Percentiles rank a stretch among this genome's conserved stretches.
These are phyloP conservation scores for Octodon degus DNA, from an alignment of 2,113 vertebrate species.

Conservation along the genomic window DNA sequence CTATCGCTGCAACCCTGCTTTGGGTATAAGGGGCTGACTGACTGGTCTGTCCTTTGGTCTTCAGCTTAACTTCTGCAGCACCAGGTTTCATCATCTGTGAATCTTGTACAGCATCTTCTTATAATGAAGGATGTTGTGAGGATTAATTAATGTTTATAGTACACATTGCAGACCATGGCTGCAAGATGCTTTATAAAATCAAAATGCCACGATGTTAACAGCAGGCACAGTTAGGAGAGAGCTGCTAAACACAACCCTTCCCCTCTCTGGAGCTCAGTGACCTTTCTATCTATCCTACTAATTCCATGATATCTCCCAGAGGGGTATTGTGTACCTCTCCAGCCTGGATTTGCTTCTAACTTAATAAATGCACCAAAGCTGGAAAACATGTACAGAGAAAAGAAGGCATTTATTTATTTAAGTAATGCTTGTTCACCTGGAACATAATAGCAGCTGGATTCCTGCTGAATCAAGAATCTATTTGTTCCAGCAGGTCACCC, in stretches of 20 bases:
- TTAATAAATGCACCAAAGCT: conserved; percentile 65
- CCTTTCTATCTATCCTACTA: conserved; percentile 68
- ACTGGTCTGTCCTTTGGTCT: conserved; percentile 14
- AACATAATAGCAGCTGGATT: conserved; percentile 77
- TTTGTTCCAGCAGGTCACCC: conserved; percentile 77
- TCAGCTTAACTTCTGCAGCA: conserved; percentile 9
- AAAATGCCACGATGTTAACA: conserved; percentile 67
- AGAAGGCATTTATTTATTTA: conserved; percentile 76
- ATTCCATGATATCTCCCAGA: conserved; percentile 62
- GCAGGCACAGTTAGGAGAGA: conserved; percentile 62
- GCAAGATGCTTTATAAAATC: conserved; percentile 56
- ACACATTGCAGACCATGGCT: neutral
- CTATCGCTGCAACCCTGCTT: neutral
- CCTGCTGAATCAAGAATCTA: conserved; percentile 77
- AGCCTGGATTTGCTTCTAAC: conserved; percentile 40
- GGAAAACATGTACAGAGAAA: conserved; percentile 58
- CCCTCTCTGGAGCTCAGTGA: conserved; percentile 59
- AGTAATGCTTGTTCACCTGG: conserved; percentile 73
- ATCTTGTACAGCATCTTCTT: neutral
- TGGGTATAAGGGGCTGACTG: neutral
- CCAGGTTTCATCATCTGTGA: neutral
- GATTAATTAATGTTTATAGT: conserved; percentile 73
- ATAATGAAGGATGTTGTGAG: neutral
- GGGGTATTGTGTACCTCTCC: conserved; percentile 41
- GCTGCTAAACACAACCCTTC: conserved; percentile 49